Conservation (phyloP, 2,888 invertebrate species). For the Drosophila lacicola region DNA sequence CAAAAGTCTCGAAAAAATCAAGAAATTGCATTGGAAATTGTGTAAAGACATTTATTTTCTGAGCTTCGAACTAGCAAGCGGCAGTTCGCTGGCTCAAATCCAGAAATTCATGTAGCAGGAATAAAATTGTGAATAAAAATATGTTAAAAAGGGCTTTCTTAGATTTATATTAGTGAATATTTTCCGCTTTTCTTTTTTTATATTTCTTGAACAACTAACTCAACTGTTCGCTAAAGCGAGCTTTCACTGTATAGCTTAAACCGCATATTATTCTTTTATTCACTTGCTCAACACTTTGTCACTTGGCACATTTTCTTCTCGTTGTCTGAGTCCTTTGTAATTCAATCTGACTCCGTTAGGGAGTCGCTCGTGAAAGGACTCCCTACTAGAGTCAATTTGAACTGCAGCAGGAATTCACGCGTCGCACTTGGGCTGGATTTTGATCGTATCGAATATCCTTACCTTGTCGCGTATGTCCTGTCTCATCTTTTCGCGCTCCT, state of each 20-base stretch:
- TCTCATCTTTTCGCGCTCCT: conserved; percentile 99
- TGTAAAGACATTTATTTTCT: too few relatives aligned
- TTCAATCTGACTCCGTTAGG: conserved; percentile 99
- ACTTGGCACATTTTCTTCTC: conserved; percentile 30
- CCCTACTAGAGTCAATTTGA: conserved; percentile 99
- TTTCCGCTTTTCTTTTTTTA: too few relatives aligned
- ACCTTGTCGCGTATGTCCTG: conserved; percentile 99
- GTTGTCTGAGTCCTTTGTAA: conserved; percentile 91
- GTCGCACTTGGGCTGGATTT: not conserved
- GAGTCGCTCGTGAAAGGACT: conserved; percentile 97
- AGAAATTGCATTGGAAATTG: too few relatives aligned
- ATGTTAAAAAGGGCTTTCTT: too few relatives aligned
- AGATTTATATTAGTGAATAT: too few relatives aligned
- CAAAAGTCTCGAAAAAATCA: too few relatives aligned
- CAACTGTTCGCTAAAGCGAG: not conserved
- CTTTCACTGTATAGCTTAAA: conserved; percentile 1
- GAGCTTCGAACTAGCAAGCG: too few relatives aligned
- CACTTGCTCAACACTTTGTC: conserved; percentile 27
- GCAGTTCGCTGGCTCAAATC: too few relatives aligned
- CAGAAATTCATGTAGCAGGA: too few relatives aligned
- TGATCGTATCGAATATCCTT: conserved; percentile 70
- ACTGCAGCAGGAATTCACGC: conserved; percentile 87
- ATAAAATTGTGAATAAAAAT: too few relatives aligned
- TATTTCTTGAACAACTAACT: too few relatives aligned
- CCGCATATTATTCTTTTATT: not conserved